Conservation (phyloP, 2,113 vertebrate species). For the Myiozetetes cayanensis region DNA sequence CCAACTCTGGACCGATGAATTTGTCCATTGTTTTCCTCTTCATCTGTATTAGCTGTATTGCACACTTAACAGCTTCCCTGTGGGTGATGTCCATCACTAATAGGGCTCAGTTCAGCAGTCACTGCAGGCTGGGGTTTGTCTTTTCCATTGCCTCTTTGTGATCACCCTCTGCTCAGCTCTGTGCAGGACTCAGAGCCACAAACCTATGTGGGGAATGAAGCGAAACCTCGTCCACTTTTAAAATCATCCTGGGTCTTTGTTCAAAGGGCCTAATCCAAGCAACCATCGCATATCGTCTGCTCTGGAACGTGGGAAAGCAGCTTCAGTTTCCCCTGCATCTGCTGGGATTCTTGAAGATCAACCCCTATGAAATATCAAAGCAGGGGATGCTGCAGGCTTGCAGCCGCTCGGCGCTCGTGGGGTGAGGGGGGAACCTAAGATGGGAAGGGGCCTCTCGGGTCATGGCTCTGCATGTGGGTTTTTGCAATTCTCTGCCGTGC, state of each 20-base stretch:
- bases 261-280: neutral
- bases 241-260: neutral
- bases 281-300: fast-evolving
- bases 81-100: neutral
- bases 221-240: neutral
- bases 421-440: neutral
- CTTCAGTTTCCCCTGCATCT: conserved; percentile 41
- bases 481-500: neutral
- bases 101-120: fast-evolving
- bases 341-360: neutral
- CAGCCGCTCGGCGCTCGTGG: fast-evolving
- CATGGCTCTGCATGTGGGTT: fast-evolving
- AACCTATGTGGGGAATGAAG: neutral
- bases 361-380: conserved; percentile 24
- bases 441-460: neutral
- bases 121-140: neutral
- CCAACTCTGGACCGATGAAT: neutral
- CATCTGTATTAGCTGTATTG: neutral
- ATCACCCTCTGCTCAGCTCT: neutral
- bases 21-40: neutral
- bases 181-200: neutral
- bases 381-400: neutral
- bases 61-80: neutral
- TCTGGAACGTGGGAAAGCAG: neutral
- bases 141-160: neutral